Evolutionary conservation across 2,888 invertebrate species (phyloP), one percentile per base, ranked within the genome.

Genomic region (Parnassius mnemosyne): DNA sequence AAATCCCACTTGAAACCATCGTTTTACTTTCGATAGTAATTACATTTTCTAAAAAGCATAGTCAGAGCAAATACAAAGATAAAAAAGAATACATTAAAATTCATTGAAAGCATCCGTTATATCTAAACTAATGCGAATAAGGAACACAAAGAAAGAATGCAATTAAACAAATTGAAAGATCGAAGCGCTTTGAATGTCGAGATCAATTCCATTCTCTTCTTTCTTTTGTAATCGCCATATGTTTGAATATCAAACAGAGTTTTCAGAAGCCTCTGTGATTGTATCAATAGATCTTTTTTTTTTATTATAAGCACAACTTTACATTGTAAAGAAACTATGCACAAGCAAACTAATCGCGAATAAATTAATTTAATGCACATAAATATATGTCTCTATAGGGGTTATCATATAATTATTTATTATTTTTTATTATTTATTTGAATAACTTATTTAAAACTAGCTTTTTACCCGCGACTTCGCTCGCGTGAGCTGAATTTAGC

Each of bases 101-200:
- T 61, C 55, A 61, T 61, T 55, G 61, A 61, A 56, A 44, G 71
- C 71, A 67, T 69, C 69, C 75, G 69, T 52, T 51, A 51, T 56
- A 52, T 79, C 78, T 82, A 80, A 81, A 79, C 70, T 74, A 69
- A 78, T 77, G 59, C 52, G 53, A 61, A 80, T 81, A 52, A 16
- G 84, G 16, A 82, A 79, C 78, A 77, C 80, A 87, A 84, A 86
- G 85, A 78, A 80, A 78, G 83, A 86, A 86, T 87, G 83, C 86
- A 87, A 87, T 87, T 87, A 87, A 87, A 87, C 84, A 85, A 87
- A 87, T 87, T 87, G 87, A 86, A 85, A 81, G 87, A 86, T 87
- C 79, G 80, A 72, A 76, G 66, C 70, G 72, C 78, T 76, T 68
- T 67, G 74, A 71, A 70, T 77, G 71, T 68, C 69, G 70, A 69